phyloP scores from a whole-genome alignment of 2,888 invertebrate genomes.

The Agrochola circellaris region DNA sequence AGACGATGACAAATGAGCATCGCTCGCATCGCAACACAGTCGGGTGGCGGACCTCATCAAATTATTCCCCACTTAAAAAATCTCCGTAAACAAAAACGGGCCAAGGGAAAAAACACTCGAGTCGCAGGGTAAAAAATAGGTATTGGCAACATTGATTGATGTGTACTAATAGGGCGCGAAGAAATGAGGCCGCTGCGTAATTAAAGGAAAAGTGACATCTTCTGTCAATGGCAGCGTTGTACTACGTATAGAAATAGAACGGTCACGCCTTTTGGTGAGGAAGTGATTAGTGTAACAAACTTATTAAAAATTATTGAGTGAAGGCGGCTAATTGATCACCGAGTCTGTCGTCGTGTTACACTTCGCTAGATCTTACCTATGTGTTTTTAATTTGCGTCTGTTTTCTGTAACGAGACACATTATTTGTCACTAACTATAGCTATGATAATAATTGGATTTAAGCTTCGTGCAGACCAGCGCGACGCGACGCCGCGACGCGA shows the following conservation, averaged over 20 bases:
- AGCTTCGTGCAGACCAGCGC: too few species aligned
- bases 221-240: slow-evolving; percentile 87
- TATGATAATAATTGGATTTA: neutral
- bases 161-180: slow-evolving; percentile 91
- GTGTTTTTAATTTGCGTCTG: slow-evolving; percentile 68
- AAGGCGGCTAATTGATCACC: slow-evolving; percentile 88
- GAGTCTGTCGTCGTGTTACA: slow-evolving; percentile 76
- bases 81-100: slow-evolving; percentile 90
- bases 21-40: slow-evolving; percentile 87
- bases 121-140: slow-evolving; percentile 88
- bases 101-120: slow-evolving; percentile 85
- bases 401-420: slow-evolving; percentile 65
- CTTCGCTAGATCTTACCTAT: slow-evolving; percentile 65
- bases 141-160: slow-evolving; percentile 91
- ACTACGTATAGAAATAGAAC: slow-evolving; percentile 89
- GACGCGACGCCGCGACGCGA: too few species aligned
- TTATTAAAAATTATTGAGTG: slow-evolving; percentile 91
- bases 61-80: slow-evolving; percentile 91
- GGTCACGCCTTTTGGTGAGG: slow-evolving; percentile 88
- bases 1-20: slow-evolving; percentile 91
- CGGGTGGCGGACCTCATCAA: slow-evolving; percentile 91
- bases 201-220: slow-evolving; percentile 90
- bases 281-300: slow-evolving; percentile 89
- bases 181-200: slow-evolving; percentile 89
- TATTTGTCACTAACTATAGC: slow-evolving; percentile 40